Percentiles rank a stretch among this genome's conserved stretches.
Conservation (phyloP, 1,140 invertebrate genomes). For the Papilio machaon region DNA sequence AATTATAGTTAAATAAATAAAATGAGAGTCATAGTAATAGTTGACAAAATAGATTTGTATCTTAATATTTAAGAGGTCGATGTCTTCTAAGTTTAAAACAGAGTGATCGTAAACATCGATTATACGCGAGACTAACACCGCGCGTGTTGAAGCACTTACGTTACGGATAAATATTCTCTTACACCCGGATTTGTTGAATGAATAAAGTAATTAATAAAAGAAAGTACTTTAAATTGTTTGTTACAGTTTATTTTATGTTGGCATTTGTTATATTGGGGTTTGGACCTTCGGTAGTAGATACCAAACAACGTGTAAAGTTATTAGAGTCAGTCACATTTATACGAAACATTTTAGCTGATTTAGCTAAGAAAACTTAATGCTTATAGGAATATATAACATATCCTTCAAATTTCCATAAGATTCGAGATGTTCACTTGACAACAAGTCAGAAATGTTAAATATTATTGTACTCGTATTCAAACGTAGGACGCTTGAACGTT, state of each 20-base stretch:
- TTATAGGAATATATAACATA: no score
- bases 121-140: background rate
- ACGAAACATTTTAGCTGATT: no score
- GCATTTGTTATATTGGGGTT: no score
- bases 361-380: no score
- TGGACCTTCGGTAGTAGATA: no score
- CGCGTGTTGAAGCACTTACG: conserved; percentile 14
- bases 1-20: background rate
- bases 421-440: background rate
- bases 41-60: background rate
- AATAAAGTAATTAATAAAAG: conserved; percentile 1
- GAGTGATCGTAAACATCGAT: conserved; percentile 30
- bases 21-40: background rate
- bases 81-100: conserved; percentile 9
- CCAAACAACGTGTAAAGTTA: no score
- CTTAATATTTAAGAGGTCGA: conserved; percentile 8
- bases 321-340: no score
- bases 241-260: background rate
- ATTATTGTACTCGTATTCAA: background rate
- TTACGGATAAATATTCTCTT: conserved; percentile 8
- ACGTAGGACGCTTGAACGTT: background rate
- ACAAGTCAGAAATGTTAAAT: background rate
- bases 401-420: background rate
- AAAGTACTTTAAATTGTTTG: background rate
- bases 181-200: conserved; percentile 9